Conservation (phyloP, 2,797 vertebrate species). For the Dallia pectoralis region DNA sequence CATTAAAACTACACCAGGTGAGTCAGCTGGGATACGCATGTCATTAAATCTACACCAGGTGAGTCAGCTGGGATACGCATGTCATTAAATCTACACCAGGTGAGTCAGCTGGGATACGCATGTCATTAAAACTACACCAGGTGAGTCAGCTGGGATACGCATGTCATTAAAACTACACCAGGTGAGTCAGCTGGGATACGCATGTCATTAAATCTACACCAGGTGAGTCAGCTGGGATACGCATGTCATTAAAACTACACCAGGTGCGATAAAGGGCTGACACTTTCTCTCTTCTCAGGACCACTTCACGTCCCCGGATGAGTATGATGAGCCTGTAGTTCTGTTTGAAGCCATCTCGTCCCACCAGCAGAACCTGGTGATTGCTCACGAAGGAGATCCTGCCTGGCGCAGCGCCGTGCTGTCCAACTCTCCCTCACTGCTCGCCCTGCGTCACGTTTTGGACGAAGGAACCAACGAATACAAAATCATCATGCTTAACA, state of each 20-base stretch:
- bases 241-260: too few relatives aligned
- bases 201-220: too few relatives aligned
- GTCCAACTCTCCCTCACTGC: constrained; percentile 90
- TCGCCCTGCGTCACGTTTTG: constrained; percentile 94
- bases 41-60: background rate
- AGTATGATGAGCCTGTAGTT: constrained; percentile 93
- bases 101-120: too few relatives aligned
- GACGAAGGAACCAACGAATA: constrained; percentile 98
- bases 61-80: background rate
- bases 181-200: too few relatives aligned
- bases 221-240: too few relatives aligned
- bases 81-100: background rate
- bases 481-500: constrained; percentile 97
- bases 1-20: background rate
- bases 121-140: too few relatives aligned
- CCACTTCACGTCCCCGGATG: constrained; percentile 98
- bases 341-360: constrained; percentile 94
- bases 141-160: too few relatives aligned
- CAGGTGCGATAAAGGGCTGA: too few relatives aligned
- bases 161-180: too few relatives aligned
- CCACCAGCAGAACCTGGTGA: constrained; percentile 93
- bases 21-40: background rate
- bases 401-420: constrained; percentile 97
- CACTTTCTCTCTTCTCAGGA: constrained; percentile 78
- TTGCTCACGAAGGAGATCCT: constrained; percentile 95